Conservation (phyloP, 53 echinoderm and acorn worm species). For the Crossaster papposus region DNA sequence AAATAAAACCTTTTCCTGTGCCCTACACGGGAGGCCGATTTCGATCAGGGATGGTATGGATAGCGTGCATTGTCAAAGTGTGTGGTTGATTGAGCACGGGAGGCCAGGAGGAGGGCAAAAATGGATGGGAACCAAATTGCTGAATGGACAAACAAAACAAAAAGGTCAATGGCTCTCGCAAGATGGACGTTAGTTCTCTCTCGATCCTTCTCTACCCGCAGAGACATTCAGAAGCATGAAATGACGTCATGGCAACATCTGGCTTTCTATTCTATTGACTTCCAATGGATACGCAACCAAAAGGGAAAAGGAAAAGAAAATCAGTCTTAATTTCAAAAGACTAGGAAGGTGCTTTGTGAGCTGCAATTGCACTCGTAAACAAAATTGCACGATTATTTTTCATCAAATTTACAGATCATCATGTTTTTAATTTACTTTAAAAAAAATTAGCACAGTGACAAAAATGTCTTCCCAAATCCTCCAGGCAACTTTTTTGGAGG, state of each 20-base stretch:
- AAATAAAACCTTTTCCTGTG: neutral
- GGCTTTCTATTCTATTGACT: neutral
- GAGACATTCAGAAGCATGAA: slow-evolving; percentile 15
- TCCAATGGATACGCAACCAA: neutral
- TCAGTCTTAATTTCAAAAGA: neutral
- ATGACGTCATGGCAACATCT: slow-evolving; percentile 36
- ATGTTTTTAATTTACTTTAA: too few relatives aligned
- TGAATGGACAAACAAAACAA: slow-evolving; percentile 10
- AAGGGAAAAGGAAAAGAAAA: neutral
- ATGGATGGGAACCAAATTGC: neutral
- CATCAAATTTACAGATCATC: too few relatives aligned
- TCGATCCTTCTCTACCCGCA: neutral
- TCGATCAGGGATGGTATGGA: neutral
- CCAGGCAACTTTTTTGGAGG: too few relatives aligned
- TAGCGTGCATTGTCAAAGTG: slow-evolving; percentile 38
- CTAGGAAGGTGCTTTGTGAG: neutral
- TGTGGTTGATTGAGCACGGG: slow-evolving; percentile 38
- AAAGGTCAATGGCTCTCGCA: slow-evolving; percentile 31
- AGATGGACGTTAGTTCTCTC: slow-evolving; percentile 10
- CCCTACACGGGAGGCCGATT: slow-evolving; percentile 51
- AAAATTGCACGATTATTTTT: neutral
- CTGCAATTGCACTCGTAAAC: neutral
- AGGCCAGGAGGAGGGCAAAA: neutral
- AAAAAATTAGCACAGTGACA: too few relatives aligned
- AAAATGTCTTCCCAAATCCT: too few relatives aligned